These are phyloP conservation scores for Tanytarsus gracilentus DNA, from an alignment of 2,888 invertebrate species.

Conservation along the genomic window DNA sequence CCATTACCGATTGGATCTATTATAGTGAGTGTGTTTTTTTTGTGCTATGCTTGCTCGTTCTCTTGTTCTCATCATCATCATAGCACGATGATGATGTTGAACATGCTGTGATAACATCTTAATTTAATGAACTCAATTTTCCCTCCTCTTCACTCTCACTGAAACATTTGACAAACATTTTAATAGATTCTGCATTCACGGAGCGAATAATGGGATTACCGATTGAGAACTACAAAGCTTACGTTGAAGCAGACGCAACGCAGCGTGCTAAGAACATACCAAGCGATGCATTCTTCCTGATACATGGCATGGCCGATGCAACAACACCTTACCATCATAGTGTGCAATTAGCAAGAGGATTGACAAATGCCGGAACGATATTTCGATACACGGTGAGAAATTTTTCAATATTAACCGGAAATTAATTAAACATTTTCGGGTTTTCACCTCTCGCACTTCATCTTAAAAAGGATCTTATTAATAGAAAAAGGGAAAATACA, in stretches of 20 bases:
- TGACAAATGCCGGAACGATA: constrained; percentile 78
- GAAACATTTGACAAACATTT: neutral
- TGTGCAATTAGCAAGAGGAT: constrained; percentile 76
- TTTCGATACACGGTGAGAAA: constrained; percentile 79
- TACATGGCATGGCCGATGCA: constrained; percentile 89
- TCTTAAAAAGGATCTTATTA: too few species aligned
- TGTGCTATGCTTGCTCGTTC: neutral
- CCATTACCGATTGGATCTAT: constrained; percentile 91
- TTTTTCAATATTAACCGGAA: neutral
- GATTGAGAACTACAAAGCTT: constrained; percentile 78
- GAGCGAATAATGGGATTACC: constrained; percentile 86
- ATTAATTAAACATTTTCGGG: neutral
- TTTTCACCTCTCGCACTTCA: neutral
- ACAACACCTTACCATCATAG: constrained; percentile 92
- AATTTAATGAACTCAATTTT: constrained; percentile 15
- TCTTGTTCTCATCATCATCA: neutral
- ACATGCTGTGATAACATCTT: constrained; percentile 15
- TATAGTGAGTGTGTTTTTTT: constrained; percentile 62
- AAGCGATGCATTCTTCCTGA: constrained; percentile 74
- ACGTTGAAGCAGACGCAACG: constrained; percentile 86
- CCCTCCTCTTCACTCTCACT: neutral
- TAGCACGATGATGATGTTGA: constrained; percentile 26
- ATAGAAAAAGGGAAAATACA: too few species aligned
- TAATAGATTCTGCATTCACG: constrained; percentile 86
- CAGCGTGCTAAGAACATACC: constrained; percentile 82